phyloP scores from a whole-genome alignment of 1,140 invertebrate species.

The Drosophila busckii region DNA sequence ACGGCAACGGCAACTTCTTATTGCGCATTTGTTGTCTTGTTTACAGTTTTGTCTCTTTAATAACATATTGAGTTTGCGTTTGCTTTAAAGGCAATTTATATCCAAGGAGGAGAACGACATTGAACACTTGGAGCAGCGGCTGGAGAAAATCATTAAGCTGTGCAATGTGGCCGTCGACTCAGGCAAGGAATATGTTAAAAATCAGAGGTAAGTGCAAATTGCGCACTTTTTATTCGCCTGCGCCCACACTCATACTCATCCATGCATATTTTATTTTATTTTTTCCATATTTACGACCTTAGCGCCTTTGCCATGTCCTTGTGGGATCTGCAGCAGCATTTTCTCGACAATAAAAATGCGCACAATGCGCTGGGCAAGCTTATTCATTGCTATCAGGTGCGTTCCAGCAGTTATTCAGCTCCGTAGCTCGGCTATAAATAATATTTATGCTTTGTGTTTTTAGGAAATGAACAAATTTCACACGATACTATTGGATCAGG shows the following conservation, averaged over 20 bases:
- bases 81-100: slow-evolving; percentile 84
- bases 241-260: slow-evolving; percentile 1
- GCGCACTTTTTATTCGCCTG: slow-evolving; percentile 20
- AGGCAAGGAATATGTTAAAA: slow-evolving; percentile 91
- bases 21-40: slow-evolving; percentile 31
- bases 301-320: slow-evolving; percentile 90
- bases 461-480: slow-evolving; percentile 96
- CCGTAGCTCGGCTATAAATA: neutral
- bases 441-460: slow-evolving; percentile 54
- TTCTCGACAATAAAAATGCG: slow-evolving; percentile 83
- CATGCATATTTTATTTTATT: slow-evolving; percentile 33
- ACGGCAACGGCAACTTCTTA: slow-evolving; percentile 4
- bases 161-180: slow-evolving; percentile 91
- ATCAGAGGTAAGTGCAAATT: slow-evolving; percentile 89
- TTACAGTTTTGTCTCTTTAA: slow-evolving; percentile 39
- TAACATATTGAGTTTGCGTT: slow-evolving; percentile 47
- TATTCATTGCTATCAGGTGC: slow-evolving; percentile 82
- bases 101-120: slow-evolving; percentile 91
- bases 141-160: slow-evolving; percentile 93
- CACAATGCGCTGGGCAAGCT: slow-evolving; percentile 78
- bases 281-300: slow-evolving; percentile 28
- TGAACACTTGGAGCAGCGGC: slow-evolving; percentile 90
- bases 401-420: neutral
- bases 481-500: slow-evolving; percentile 93
- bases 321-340: slow-evolving; percentile 90